These are phyloP conservation scores for Mylabris sibirica DNA, from an alignment of 2,888 invertebrate species.

Conservation along the genomic window DNA sequence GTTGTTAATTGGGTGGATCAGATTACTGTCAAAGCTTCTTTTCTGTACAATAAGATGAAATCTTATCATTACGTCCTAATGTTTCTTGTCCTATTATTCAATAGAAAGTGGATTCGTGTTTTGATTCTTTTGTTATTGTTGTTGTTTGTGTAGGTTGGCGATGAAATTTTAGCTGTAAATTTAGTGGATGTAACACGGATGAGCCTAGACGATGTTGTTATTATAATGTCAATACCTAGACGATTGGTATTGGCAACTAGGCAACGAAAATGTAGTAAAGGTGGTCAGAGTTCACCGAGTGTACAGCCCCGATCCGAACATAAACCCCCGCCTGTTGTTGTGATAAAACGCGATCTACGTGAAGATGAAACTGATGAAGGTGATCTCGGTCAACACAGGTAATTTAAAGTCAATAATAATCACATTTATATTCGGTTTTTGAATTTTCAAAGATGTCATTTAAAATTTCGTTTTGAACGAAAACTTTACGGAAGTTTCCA, in stretches of 20 bases:
- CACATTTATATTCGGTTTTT: no score
- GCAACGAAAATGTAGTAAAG: constrained; percentile 75
- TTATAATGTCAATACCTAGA: constrained; percentile 98
- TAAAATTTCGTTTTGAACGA: background rate
- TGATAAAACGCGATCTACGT: constrained; percentile 85
- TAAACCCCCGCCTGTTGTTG: constrained; percentile 91
- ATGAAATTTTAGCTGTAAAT: constrained; percentile 98
- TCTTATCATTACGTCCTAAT: no score
- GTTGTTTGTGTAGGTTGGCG: constrained; percentile 76
- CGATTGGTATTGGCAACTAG: constrained; percentile 92
- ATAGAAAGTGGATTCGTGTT: background rate
- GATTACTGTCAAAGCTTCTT: no score
- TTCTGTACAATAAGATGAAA: no score
- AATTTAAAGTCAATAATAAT: constrained; percentile 18
- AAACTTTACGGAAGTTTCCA: background rate
- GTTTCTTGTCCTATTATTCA: background rate
- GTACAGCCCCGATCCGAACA: constrained; percentile 76
- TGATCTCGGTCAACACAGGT: constrained; percentile 63
- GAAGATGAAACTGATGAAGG: constrained; percentile 79
- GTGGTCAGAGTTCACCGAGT: constrained; percentile 63
- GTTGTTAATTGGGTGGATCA: background rate
- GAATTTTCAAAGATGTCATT: background rate
- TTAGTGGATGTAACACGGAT: constrained; percentile 97
- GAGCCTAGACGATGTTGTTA: constrained; percentile 98
- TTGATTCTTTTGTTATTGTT: background rate